Conservation (phyloP, 2,797 vertebrate genomes). For the Apogon talboti region DNA sequence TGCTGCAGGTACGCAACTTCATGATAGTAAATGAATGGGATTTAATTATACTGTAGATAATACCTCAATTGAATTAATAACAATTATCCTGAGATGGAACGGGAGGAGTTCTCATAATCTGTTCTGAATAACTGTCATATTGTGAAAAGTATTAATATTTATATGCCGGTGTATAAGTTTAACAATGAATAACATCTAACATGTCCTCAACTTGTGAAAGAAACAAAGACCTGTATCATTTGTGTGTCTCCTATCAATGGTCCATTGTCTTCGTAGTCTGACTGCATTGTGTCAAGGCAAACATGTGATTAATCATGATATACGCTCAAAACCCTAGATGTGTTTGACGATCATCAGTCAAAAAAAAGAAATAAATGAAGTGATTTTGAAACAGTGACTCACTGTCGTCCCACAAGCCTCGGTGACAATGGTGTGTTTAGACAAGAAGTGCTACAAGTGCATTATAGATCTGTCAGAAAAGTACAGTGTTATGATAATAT, state of each 20-base stretch:
- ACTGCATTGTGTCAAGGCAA: constrained; percentile 9
- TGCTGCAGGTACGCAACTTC: background rate
- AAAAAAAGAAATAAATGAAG: constrained; percentile 23
- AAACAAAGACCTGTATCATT: constrained; percentile 16
- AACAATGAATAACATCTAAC: too few relatives aligned
- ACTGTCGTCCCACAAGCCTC: background rate
- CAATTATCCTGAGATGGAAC: background rate
- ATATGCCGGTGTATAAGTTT: background rate
- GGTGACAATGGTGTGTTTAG: background rate
- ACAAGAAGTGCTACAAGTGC: background rate
- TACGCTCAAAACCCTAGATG: constrained; percentile 4
- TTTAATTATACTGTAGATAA: background rate
- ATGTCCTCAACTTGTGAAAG: background rate
- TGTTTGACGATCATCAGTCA: constrained; percentile 48
- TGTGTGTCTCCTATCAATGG: constrained; percentile 6
- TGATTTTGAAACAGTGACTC: constrained; percentile 18
- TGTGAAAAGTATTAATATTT: too few relatives aligned
- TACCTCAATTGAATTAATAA: background rate
- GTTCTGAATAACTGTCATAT: too few relatives aligned
- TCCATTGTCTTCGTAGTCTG: constrained; percentile 17
- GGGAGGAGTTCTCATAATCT: too few relatives aligned
- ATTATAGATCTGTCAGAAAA: background rate
- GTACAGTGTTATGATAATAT: too few relatives aligned
- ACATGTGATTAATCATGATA: constrained; percentile 18
- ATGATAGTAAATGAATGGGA: background rate